Conservation (phyloP, 2,113 vertebrate species). For the Microcebus tavaratra region DNA sequence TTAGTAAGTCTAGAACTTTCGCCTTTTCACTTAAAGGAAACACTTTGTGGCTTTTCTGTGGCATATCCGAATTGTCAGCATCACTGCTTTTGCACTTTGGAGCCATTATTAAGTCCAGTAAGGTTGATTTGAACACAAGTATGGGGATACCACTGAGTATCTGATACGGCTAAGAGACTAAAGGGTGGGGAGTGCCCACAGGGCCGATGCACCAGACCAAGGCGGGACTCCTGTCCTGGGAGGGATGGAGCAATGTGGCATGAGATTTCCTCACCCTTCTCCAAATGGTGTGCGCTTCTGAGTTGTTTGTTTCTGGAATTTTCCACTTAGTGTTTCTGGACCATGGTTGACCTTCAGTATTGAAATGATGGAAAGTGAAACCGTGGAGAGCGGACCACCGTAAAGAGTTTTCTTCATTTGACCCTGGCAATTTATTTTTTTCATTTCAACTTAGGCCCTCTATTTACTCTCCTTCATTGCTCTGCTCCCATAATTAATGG, state of each 20-base stretch:
- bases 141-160: background rate
- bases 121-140: background rate
- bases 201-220: background rate
- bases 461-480: background rate
- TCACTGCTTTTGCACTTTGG: background rate
- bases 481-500: background rate
- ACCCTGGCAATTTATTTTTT: background rate
- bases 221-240: background rate
- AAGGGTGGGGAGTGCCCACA: background rate
- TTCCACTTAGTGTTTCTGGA: background rate
- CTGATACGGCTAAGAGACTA: background rate
- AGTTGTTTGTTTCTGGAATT: background rate
- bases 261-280: background rate
- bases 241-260: background rate
- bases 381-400: background rate
- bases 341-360: background rate
- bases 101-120: background rate
- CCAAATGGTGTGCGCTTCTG: background rate
- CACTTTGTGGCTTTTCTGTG: background rate
- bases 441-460: background rate
- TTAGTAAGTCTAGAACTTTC: background rate
- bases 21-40: background rate
- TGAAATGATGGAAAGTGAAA: background rate
- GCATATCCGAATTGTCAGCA: background rate
- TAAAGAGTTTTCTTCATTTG: background rate